Conservation (phyloP, 1,140 invertebrate genomes). For the Antheraea pernyi region DNA sequence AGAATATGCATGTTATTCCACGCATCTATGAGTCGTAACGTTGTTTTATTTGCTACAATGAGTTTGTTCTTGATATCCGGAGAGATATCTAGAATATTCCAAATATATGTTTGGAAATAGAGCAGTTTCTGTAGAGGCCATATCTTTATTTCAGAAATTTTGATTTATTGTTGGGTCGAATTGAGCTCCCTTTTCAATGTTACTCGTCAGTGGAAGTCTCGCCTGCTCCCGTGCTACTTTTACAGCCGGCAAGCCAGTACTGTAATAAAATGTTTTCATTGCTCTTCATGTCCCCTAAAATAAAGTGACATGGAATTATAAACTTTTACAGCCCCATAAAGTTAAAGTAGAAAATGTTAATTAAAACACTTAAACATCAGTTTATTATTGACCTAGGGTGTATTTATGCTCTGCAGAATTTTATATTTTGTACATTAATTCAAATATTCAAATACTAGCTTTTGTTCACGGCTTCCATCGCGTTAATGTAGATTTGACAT, state of each 20-base stretch:
- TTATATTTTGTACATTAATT: neutral
- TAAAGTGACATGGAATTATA: conserved; percentile 16
- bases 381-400: neutral
- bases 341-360: neutral
- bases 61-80: no score
- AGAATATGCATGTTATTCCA: no score
- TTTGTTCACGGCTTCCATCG: no score
- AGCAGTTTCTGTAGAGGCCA: no score
- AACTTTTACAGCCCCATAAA: conserved; percentile 2
- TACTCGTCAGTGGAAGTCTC: neutral
- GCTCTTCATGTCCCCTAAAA: conserved; percentile 11
- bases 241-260: neutral
- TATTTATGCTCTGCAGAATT: neutral
- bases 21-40: no score
- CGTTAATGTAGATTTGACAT: no score
- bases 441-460: no score
- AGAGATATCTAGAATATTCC: no score
- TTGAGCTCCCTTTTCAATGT: neutral
- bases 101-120: no score
- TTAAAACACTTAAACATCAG: neutral
- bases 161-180: no score
- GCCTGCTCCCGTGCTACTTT: neutral
- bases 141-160: no score
- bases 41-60: no score
- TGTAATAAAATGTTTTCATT: conserved; percentile 15